Conservation (phyloP, 2,888 invertebrate species). For the Pammene aurita region DNA sequence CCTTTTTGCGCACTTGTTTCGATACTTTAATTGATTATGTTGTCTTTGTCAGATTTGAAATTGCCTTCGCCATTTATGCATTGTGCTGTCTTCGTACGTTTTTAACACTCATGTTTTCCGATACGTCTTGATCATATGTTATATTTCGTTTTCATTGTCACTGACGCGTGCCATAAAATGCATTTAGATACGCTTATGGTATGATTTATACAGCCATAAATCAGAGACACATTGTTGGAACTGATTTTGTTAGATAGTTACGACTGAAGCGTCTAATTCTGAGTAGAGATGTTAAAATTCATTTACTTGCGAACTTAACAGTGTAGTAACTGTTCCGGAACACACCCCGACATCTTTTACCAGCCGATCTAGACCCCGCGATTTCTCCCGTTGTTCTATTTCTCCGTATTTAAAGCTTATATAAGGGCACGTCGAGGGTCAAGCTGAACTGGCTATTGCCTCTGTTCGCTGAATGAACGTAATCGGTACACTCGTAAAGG, state of each 20-base stretch:
- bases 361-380: conserved; percentile 18
- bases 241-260: conserved; percentile 31
- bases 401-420: conserved; percentile 19
- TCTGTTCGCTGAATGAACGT: conserved; percentile 58
- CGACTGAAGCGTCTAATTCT: conserved; percentile 33
- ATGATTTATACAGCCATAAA: conserved; percentile 34
- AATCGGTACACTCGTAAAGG: conserved; percentile 61
- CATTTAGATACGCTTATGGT: conserved; percentile 18
- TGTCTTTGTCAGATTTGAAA: conserved; percentile 25
- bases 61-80: conserved; percentile 12
- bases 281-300: conserved; percentile 39
- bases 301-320: conserved; percentile 35
- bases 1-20: conserved; percentile 34
- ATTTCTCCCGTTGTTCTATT: not conserved
- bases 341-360: conserved; percentile 25
- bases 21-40: conserved; percentile 37
- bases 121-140: conserved; percentile 6
- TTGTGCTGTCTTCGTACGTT: conserved; percentile 12
- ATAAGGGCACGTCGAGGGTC: conserved; percentile 43
- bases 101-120: conserved; percentile 3
- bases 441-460: conserved; percentile 43
- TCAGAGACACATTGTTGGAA: conserved; percentile 28
- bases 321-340: conserved; percentile 36
- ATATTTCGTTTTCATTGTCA: conserved; percentile 19
- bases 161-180: conserved; percentile 15